Evolutionary conservation across 2,113 vertebrate species (phyloP), one percentile per base, ranked within the genome.

Genomic region (Plecturocebus donacophilus): DNA sequence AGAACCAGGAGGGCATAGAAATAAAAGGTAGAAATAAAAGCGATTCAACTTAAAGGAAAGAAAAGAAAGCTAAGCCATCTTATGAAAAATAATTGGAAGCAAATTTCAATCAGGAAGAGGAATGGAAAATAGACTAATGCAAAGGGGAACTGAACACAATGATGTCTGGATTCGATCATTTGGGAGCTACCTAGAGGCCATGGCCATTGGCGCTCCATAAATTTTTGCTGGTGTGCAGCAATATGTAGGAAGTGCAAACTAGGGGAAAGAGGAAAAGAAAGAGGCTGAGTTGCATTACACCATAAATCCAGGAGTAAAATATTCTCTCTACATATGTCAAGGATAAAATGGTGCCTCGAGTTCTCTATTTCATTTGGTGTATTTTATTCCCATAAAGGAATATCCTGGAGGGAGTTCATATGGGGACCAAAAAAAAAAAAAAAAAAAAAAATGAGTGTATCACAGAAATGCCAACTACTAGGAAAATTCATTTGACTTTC

Each of bases 291-390:
- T 85, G 42, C 40, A 68, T 91, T 84, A 23, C 8, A 76, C 35
- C 66, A 95, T 92, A 91, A 89, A 71, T 97, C 70, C 52, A 87
- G 80, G 80, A 95, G 79, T 91, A 96, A 96, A 90, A 94, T 97
- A 94, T 45, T 70, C 94, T 90, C 32, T 97, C 47, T 58, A 93
- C 80, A 90, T 76, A 35, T 85, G 79, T 81, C 90, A 81, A 56
- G 70, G 75, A 16, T 93, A 64, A 89, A 97, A 95, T 73, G 96
- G 66, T 94, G 86, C 86, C 52, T 68, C 2, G 0, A 73, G 75
- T 92, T 94, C 77, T 80, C 64, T 86, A 42, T 92, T 95, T 96
- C 85, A 94, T 97, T 97, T 95, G 79, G 61, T 32, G 64, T 88
- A 71, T 38, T 27, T 94, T 82, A 93, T 92, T 95, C 38, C 70